Evolutionary conservation across 2,888 invertebrate genomes (phyloP).

Genomic region (Liopterus haemorrhoidalis): DNA sequence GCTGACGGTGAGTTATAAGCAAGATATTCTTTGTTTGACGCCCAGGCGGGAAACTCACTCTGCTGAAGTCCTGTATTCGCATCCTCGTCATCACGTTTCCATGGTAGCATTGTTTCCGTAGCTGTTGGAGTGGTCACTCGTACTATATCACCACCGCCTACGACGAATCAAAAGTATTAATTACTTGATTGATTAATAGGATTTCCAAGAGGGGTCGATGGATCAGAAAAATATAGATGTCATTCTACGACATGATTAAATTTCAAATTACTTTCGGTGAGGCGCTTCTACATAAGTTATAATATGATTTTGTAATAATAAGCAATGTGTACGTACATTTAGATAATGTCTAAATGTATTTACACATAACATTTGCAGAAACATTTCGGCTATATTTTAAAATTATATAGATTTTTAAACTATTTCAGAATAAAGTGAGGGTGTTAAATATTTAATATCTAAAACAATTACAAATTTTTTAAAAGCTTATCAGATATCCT

Average conservation of each 20-base stretch:
- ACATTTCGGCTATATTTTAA: too few relatives aligned
- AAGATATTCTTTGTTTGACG: constrained; percentile 88
- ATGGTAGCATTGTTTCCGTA: constrained; percentile 84
- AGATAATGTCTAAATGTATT: too few relatives aligned
- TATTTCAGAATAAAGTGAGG: too few relatives aligned
- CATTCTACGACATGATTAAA: background rate
- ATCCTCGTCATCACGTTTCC: constrained; percentile 80
- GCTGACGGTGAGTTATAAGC: constrained; percentile 88
- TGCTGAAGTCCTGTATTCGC: constrained; percentile 58
- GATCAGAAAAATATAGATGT: background rate
- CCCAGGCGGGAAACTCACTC: constrained; percentile 92
- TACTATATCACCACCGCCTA: constrained; percentile 55
- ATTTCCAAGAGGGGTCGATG: background rate
- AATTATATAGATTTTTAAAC: too few relatives aligned
- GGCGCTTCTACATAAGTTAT: too few relatives aligned
- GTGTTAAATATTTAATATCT: too few relatives aligned
- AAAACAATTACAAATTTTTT: too few relatives aligned
- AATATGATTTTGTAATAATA: too few relatives aligned
- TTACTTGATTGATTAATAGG: background rate
- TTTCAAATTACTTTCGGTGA: too few relatives aligned
- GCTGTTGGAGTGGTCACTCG: constrained; percentile 82
- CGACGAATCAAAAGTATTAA: background rate
- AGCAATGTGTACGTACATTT: too few relatives aligned
- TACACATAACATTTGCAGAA: too few relatives aligned
- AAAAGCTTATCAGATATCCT: too few relatives aligned